Base-by-base conservation (phyloP, 2,888 invertebrate species). In the Sminthurinus aureus region DNA sequence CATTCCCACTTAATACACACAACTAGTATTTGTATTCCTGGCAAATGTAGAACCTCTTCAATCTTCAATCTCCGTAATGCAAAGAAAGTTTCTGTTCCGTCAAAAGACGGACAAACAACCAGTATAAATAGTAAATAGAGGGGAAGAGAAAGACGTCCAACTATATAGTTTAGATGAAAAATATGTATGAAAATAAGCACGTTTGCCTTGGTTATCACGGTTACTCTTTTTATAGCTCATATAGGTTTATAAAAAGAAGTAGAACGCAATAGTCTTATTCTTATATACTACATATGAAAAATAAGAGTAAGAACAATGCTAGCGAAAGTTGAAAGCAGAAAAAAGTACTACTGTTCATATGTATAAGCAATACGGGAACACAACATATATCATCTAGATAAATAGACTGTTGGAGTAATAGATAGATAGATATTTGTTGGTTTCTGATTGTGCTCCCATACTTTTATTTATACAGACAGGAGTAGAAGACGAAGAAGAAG, bases 391-490 rank as follows among this genome's bases (percentile, higher is more conserved):
- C 58, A 58, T 71, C 71, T 71, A 24, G 13, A 24, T 71, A 71
- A 24, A 71, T 71, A 71, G 24, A 71, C 24, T 24, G 67, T 20
- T 20, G n/a, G n/a, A 69, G 67, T n/a, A 71, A 71, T 24, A 24
- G 71, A 71, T 24, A 24, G 71, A 71, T 20, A 71, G 71, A 71
- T 24, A 71, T 24, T 20, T 24, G 20, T 24, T 24, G 20, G 22
- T 24, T 71, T 20, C 24, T 71, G 71, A 71, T 24, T 24, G 24
- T 71, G 24, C 20, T 71, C 13, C 71, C 20, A 24, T 1, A 24
- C 71, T 71, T 71, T 71, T 38, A 38, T 38, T 71, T 71, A 22
- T 71, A 26, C 22, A 26, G 71, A 71, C 22, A 26, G 71, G 24
- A 15, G 24, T 12, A 18, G 66, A 15, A 66, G 66, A 20, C 66